These are phyloP conservation scores for Seriola dumerili DNA, from an alignment of 2,113 vertebrate genomes.

Conservation along the genomic window DNA sequence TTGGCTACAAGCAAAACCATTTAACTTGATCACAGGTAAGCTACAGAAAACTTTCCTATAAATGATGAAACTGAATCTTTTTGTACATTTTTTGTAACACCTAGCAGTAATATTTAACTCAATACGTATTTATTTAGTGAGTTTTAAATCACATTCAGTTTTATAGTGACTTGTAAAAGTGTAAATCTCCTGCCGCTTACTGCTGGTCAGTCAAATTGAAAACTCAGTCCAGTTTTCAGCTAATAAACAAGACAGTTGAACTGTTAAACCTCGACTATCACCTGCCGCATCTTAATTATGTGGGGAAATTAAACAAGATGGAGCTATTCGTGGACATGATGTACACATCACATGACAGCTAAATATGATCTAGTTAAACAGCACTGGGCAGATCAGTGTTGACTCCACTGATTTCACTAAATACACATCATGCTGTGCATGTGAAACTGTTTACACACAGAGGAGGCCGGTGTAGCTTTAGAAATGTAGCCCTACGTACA, in stretches of 20 bases:
- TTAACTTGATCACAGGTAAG: no score
- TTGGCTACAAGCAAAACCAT: neutral
- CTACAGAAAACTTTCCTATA: no score
- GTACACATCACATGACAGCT: neutral
- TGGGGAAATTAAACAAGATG: conserved; percentile 13
- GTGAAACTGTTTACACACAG: neutral
- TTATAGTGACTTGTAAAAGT: no score
- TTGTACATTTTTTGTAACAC: no score
- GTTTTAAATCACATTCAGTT: neutral
- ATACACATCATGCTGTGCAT: neutral
- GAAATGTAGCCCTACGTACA: neutral
- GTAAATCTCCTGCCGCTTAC: neutral
- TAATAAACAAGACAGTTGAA: neutral
- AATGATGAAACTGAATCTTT: no score
- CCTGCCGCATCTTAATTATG: neutral
- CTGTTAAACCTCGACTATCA: neutral
- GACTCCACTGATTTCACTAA: neutral
- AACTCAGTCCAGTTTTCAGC: neutral
- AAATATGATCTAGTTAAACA: conserved; percentile 8
- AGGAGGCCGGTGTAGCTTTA: neutral
- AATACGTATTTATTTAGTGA: neutral
- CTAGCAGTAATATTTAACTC: no score
- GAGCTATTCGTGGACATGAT: neutral
- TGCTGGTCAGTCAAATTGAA: neutral
- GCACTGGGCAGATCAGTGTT: conserved; percentile 20